Base-by-base conservation (phyloP, 2,888 invertebrate genomes). In the Octonoba sinensis region DNA sequence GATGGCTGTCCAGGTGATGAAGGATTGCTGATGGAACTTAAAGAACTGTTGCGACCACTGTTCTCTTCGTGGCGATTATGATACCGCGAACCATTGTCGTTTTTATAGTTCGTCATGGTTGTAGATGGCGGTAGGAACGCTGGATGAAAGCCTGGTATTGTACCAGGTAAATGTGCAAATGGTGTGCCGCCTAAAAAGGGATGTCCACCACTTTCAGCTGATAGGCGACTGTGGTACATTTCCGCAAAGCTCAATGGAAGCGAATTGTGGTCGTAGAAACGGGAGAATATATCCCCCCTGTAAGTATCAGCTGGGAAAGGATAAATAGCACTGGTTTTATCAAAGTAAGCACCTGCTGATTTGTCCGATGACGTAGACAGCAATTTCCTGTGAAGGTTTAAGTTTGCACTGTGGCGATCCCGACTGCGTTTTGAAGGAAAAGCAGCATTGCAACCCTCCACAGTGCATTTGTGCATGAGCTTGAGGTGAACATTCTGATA, bases 401-500 rank as follows among this genome's bases (percentile, higher is more conserved):
- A 91, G 88, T 98, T 97, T 24, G 96, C 93, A 87, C 95, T 95
- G 89, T 98, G 97, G 2, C 96, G 91, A 87, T 98, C 97, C 86
- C 97, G 92, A 87, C 94, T 95, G 78, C 96, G 91, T 88, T 96
- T 97, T 0, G 97, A 96, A 8, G 96, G 95, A 88, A 97, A 98
- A 0, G 96, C 94, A 0, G 97, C 97, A 89, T 95, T 95, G 88
- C 98, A 98, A 0, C 97, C 96, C 85, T 96, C 96, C 49, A 96
- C 93, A 87, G 93, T 95, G 90, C 98, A 98, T 87, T 95, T 95
- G 89, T 97, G 97, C 94, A 96, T 95, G 82, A 97, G 90, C 89
- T 97, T 97, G 73, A 97, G 92, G 89, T 98, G 97, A 13, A 96
- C 95, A 89, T 95, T 97, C 90, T 96, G 96, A 89, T 96, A 97